Base-by-base conservation (phyloP, 2,797 vertebrate genomes). In the Podargus strigoides region DNA sequence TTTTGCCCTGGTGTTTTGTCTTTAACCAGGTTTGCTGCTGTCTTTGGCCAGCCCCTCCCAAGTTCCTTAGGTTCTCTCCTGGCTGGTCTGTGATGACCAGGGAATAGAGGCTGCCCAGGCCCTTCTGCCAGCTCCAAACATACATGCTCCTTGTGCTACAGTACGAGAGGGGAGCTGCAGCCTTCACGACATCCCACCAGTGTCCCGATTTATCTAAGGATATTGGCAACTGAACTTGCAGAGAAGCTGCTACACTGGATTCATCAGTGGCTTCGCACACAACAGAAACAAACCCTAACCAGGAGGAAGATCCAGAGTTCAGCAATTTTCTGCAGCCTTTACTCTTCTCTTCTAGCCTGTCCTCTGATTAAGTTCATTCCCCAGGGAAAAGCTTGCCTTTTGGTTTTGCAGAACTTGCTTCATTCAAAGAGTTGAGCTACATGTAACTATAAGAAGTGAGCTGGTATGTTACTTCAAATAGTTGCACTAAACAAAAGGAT, bases 81-180 rank as follows among this genome's bases (percentile, higher is more conserved):
- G 27, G 14, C 20, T 19, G 6, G 60, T n/a, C 50, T 36, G 22
- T 18, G 44, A 50, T 24, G n/a, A 62, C 32, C 46, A 68, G 16
- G 34, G n/a, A 53, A 60, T 2, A 78, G 53, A 52, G 32, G 26
- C 14, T 39, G 39, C 53, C 39, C 0, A 0, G 24, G 32, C 34
- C 24, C 41, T 70, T 59, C n/a, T 52, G 34, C 14, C 44, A 63
- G 46, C 21, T 76, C 42, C 76, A 63, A 78, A 73, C 0, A 0
- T 24, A 73, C 9, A 20, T 0, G 5, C 5, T 44, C 30, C n/a
- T 62, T 15, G 3, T 30, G 68, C 36, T 64, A 32, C 26, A 72
- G 50, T 12, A 76, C 10, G 22, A 68, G 58, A 78, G 24, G 13
- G 32, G 24, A 91, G 16, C 39, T 55, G 41, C 21, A 86, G 32